phyloP scores from a whole-genome alignment of 2,888 invertebrate genomes.

The Caradrina kadenii region DNA sequence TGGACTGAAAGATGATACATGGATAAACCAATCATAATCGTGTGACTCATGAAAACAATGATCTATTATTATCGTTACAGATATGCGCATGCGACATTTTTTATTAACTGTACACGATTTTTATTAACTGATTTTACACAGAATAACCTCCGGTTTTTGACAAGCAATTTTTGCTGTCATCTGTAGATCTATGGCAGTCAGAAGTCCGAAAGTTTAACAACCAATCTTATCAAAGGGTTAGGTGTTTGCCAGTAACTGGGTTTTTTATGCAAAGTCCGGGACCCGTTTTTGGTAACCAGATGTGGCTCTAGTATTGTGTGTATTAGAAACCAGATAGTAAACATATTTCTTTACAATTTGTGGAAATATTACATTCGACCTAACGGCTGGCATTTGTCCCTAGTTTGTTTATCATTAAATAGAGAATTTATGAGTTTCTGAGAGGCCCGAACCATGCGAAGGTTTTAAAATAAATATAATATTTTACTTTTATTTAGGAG shows the following conservation, averaged over 20 bases:
- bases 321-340: too few species aligned
- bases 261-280: too few species aligned
- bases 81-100: slow-evolving; percentile 11
- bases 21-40: slow-evolving; percentile 2
- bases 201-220: not conserved
- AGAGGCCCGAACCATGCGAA: too few species aligned
- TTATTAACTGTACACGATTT: not conserved
- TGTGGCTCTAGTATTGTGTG: too few species aligned
- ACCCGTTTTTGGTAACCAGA: too few species aligned
- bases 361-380: too few species aligned
- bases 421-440: too few species aligned
- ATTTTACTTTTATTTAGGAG: too few species aligned
- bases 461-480: too few species aligned
- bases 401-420: too few species aligned
- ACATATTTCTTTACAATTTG: too few species aligned
- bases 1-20: slow-evolving; percentile 11
- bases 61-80: slow-evolving; percentile 18
- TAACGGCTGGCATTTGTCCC: too few species aligned
- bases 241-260: not conserved
- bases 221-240: not conserved
- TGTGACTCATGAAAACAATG: slow-evolving; percentile 30
- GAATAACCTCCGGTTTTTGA: not conserved
- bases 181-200: not conserved
- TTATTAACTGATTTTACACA: not conserved
- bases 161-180: not conserved